phyloP scores from a whole-genome alignment of 2,888 invertebrate species.

The Empis stercorea region DNA sequence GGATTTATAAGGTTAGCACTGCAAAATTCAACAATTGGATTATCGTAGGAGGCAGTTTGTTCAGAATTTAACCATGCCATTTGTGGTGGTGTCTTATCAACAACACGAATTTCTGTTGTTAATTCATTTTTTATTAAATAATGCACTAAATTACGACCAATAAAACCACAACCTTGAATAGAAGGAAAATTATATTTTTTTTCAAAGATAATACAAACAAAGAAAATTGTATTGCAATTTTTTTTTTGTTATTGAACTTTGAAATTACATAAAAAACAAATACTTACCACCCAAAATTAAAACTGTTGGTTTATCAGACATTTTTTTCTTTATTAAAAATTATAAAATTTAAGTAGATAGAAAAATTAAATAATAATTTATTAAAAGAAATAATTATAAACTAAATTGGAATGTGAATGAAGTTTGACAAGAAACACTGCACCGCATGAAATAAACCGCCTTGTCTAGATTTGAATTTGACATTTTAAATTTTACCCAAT shows the following conservation, averaged over 20 bases:
- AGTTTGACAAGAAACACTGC: too few species aligned
- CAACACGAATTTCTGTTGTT: conserved; percentile 61
- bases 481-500: too few species aligned
- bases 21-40: conserved; percentile 69
- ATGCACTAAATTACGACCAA: conserved; percentile 76
- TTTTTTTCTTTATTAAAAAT: neutral
- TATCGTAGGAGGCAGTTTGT: conserved; percentile 60
- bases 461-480: too few species aligned
- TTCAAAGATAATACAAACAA: neutral
- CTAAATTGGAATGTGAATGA: too few species aligned
- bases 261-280: neutral
- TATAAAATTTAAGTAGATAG: too few species aligned
- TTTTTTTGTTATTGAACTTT: conserved; percentile 1
- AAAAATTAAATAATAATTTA: too few species aligned
- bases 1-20: conserved; percentile 85
- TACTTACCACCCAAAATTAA: conserved; percentile 34
- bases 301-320: conserved; percentile 30
- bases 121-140: conserved; percentile 66
- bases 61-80: conserved; percentile 74
- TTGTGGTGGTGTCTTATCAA: conserved; percentile 88
- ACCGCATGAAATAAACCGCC: too few species aligned
- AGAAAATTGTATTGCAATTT: neutral
- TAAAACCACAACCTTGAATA: conserved; percentile 77
- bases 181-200: conserved; percentile 12
- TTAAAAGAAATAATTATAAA: too few species aligned